phyloP scores from a whole-genome alignment of 2,888 invertebrate species.

The Drosophila neutralis region DNA sequence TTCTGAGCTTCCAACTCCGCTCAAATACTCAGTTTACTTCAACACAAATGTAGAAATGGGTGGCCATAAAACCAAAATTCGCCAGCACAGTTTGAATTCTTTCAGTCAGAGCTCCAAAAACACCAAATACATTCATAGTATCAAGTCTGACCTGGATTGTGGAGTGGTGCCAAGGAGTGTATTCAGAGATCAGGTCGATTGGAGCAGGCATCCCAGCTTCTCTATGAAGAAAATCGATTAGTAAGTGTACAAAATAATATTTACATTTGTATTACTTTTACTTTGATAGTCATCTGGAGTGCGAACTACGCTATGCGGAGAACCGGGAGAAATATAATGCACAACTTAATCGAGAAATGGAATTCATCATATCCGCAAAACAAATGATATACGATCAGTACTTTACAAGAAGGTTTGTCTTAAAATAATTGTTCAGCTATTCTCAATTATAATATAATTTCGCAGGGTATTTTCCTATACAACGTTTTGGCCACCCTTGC shows the following conservation, averaged over 20 bases:
- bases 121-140: neutral
- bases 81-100: neutral
- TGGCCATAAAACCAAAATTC: neutral
- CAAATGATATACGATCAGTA: slow-evolving; percentile 24
- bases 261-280: neutral
- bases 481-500: slow-evolving; percentile 56
- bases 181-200: slow-evolving; percentile 32
- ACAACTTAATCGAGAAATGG: slow-evolving; percentile 44
- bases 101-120: neutral
- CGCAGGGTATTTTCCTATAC: slow-evolving; percentile 44
- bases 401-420: slow-evolving; percentile 39
- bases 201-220: slow-evolving; percentile 57
- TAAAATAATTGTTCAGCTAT: neutral
- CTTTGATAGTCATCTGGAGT: slow-evolving; percentile 42
- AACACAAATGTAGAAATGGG: neutral
- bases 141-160: neutral
- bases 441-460: neutral
- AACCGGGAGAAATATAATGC: slow-evolving; percentile 31
- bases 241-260: slow-evolving; percentile 20
- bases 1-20: neutral
- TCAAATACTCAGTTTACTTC: too few relatives aligned
- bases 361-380: slow-evolving; percentile 12
- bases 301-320: slow-evolving; percentile 22
- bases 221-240: slow-evolving; percentile 45
- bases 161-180: neutral